These are phyloP conservation scores for Nannoperca obscura DNA, from an alignment of 2,797 vertebrate genomes.

Conservation along the genomic window DNA sequence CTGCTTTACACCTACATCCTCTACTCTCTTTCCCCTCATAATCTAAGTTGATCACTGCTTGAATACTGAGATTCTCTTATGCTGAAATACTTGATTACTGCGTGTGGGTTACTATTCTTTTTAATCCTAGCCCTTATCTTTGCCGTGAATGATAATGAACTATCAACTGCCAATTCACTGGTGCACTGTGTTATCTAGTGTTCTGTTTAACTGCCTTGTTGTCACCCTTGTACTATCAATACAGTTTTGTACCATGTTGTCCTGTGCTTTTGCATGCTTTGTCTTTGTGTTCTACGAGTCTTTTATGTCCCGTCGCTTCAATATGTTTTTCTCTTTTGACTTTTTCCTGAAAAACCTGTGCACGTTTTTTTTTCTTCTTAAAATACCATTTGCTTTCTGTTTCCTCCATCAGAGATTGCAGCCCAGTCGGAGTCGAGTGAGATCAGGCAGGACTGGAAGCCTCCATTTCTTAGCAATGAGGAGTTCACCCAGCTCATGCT, in stretches of 20 bases:
- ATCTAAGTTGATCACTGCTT: background rate
- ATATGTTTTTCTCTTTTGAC: background rate
- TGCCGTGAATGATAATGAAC: background rate
- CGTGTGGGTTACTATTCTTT: background rate
- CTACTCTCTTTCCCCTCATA: background rate
- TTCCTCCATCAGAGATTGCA: conserved; percentile 88
- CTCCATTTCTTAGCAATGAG: conserved; percentile 97
- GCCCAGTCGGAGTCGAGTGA: conserved; percentile 97
- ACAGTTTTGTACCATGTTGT: conserved; percentile 2
- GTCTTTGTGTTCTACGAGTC: background rate
- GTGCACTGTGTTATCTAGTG: conserved; percentile 25
- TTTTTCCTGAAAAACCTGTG: background rate
- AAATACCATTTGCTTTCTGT: conserved; percentile 7
- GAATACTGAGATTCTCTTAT: background rate
- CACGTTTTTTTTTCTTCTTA: background rate
- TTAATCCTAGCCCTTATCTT: conserved; percentile 26
- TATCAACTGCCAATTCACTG: conserved; percentile 7
- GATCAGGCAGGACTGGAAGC: conserved; percentile 99
- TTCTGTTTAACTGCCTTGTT: conserved; percentile 42
- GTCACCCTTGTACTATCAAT: conserved; percentile 28
- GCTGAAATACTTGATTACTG: background rate
- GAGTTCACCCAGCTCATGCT: conserved; percentile 99
- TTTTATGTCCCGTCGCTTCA: background rate
- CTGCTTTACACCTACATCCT: background rate
- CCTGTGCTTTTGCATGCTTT: conserved; percentile 13